Evolutionary conservation across 1,140 invertebrate genomes (phyloP).

Genomic region (Papilio polytes): DNA sequence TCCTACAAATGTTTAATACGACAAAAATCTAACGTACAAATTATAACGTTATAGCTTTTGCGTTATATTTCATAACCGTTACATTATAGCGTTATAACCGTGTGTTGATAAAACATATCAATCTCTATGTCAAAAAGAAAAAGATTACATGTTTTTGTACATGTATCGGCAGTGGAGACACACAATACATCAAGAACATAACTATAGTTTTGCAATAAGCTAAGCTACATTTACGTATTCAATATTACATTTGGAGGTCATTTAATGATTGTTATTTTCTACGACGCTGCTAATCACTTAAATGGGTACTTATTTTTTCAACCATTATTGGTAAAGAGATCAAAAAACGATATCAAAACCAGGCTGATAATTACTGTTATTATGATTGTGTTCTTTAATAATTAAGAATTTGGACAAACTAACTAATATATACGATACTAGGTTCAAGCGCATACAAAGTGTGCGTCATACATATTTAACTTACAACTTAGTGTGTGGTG

Average conservation of each 20-base stretch:
- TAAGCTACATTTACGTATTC: not conserved
- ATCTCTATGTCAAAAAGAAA: not conserved
- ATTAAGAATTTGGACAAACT: not conserved
- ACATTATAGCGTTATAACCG: too few relatives aligned
- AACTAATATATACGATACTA: not conserved
- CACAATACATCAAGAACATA: too few relatives aligned
- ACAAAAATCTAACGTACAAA: not conserved
- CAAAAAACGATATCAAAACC: not conserved
- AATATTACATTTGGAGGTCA: not conserved
- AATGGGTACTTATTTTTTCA: not conserved
- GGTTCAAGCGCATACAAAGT: constrained; percentile 48
- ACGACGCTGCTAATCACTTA: not conserved
- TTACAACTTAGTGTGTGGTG: constrained; percentile 43
- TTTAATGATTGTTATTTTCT: too few relatives aligned
- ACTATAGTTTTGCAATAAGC: too few relatives aligned
- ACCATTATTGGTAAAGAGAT: not conserved
- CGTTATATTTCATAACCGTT: too few relatives aligned
- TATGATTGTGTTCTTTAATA: not conserved
- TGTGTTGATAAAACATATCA: too few relatives aligned
- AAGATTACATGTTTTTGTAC: too few relatives aligned
- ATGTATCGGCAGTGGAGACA: too few relatives aligned
- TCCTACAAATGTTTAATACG: not conserved
- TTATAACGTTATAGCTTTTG: too few relatives aligned
- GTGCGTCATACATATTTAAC: constrained; percentile 24
- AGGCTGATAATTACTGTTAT: not conserved